Percentiles rank a stretch among this genome's conserved stretches.
Conservation (phyloP, 2,888 invertebrate species). For the Amphiduros pacificus region DNA sequence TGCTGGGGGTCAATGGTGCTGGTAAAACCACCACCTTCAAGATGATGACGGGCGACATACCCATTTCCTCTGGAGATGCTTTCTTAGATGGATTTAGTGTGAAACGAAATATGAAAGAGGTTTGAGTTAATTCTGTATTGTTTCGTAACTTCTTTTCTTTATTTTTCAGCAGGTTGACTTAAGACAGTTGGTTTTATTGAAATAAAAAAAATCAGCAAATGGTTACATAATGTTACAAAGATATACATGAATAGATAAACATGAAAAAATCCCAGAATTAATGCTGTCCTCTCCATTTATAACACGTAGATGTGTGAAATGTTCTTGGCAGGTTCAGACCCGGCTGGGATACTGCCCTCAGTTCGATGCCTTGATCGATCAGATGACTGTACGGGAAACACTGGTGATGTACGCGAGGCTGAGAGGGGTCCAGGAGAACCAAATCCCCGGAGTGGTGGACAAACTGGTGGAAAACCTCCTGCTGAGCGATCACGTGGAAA, state of each 20-base stretch:
- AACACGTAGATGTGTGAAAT: neutral
- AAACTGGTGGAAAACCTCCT: constrained; percentile 21
- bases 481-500: constrained; percentile 23
- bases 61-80: constrained; percentile 71
- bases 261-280: neutral
- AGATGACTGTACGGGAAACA: constrained; percentile 34
- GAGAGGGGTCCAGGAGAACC: constrained; percentile 23
- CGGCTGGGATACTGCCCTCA: constrained; percentile 76
- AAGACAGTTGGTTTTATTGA: too few species aligned
- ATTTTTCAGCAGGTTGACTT: too few species aligned
- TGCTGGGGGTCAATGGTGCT: constrained; percentile 70
- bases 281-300: too few species aligned
- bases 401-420: constrained; percentile 31
- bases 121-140: too few species aligned
- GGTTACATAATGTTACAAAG: neutral
- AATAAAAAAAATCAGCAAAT: neutral
- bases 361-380: constrained; percentile 36
- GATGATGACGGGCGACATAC: constrained; percentile 75
- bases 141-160: too few species aligned
- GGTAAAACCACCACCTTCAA: constrained; percentile 72
- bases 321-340: constrained; percentile 66
- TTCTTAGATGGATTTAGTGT: constrained; percentile 66
- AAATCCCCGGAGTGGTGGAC: constrained; percentile 20
- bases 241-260: neutral
- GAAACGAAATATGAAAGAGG: constrained; percentile 36